phyloP scores from a whole-genome alignment of 2,797 vertebrate genomes.

The Phrynocephalus guinanensis region DNA sequence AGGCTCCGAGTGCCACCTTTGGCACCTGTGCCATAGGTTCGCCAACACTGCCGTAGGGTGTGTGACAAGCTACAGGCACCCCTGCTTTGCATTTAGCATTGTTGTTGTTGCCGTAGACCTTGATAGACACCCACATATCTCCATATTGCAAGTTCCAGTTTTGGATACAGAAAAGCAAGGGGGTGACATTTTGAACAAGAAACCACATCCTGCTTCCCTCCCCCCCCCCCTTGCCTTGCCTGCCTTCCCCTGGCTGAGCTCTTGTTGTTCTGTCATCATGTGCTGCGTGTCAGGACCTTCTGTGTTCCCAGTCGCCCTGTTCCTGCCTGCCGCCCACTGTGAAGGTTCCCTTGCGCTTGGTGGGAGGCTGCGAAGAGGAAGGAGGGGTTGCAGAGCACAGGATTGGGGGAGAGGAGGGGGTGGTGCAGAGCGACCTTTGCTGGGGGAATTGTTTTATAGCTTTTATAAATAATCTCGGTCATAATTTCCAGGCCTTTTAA shows the following conservation, averaged over 20 bases:
- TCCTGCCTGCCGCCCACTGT: neutral
- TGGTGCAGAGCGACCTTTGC: neutral
- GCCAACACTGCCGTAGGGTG: too few relatives aligned
- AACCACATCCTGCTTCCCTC: too few relatives aligned
- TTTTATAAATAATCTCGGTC: slow-evolving; percentile 10
- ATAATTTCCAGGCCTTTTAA: slow-evolving; percentile 36
- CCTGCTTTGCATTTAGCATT: neutral
- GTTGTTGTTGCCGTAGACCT: neutral
- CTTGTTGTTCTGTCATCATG: neutral
- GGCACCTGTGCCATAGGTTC: too few relatives aligned
- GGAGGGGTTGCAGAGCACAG: neutral
- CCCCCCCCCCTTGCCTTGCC: too few relatives aligned
- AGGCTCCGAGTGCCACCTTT: too few relatives aligned
- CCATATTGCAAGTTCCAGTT: neutral
- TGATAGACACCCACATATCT: neutral
- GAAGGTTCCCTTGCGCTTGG: too few relatives aligned
- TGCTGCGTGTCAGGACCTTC: neutral
- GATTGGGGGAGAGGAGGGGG: neutral
- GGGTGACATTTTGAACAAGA: too few relatives aligned
- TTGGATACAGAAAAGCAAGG: too few relatives aligned
- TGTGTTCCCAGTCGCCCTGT: neutral
- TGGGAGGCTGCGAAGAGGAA: too few relatives aligned
- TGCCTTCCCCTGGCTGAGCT: too few relatives aligned
- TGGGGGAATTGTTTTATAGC: neutral
- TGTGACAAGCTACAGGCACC: neutral